Evolutionary conservation across 2,888 invertebrate genomes (phyloP).

Genomic region (Zhuqinia jingwanae): DNA sequence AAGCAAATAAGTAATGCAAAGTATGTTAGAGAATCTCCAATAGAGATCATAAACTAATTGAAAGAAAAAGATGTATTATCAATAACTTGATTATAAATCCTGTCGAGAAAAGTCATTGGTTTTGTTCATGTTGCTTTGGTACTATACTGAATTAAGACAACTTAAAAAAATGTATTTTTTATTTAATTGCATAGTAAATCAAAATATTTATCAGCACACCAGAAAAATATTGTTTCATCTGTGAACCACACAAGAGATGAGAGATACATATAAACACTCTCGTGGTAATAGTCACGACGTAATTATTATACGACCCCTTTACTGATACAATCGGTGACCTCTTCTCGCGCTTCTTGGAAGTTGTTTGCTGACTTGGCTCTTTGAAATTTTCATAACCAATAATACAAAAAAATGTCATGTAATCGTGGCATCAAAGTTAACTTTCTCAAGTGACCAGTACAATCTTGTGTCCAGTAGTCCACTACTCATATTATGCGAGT

Average conservation of each 20-base stretch:
- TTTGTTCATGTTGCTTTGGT: no score
- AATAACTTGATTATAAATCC: no score
- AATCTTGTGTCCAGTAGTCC: neutral
- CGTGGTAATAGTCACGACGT: conserved; percentile 19
- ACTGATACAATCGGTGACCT: conserved; percentile 35
- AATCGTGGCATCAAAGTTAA: no score
- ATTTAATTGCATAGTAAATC: conserved; percentile 28
- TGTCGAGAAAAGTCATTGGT: no score
- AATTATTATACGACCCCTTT: conserved; percentile 23
- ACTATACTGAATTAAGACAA: neutral
- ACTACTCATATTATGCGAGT: neutral
- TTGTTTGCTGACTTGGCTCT: conserved; percentile 8
- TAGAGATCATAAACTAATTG: no score
- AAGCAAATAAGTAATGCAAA: no score
- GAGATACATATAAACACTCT: conserved; percentile 18
- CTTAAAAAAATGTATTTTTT: neutral
- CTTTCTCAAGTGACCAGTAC: neutral
- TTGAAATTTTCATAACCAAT: no score
- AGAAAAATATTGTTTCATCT: conserved; percentile 9
- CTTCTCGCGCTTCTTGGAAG: conserved; percentile 17
- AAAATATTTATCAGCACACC: conserved; percentile 23
- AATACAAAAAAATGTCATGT: no score
- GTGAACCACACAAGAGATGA: neutral
- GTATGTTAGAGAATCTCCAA: no score
- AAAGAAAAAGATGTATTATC: no score